phyloP scores from a whole-genome alignment of 2,797 vertebrate genomes.

The Gymnothorax javanicus region DNA sequence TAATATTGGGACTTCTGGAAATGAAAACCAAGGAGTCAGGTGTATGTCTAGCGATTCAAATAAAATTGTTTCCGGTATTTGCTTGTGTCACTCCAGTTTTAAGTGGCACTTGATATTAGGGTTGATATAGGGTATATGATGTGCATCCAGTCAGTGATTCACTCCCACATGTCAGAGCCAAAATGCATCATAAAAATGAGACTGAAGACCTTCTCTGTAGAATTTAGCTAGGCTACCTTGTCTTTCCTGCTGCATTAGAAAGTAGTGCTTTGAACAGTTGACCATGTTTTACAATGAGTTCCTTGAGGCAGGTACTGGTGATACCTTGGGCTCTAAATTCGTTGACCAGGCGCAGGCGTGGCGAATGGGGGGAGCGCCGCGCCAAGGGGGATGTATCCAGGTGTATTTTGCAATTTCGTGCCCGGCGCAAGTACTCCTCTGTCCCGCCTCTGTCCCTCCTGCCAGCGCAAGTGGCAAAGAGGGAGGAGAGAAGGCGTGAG shows the following conservation, averaged over 20 bases:
- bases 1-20: too few relatives aligned
- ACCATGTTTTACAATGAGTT: not conserved
- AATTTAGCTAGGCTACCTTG: not conserved
- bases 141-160: not conserved
- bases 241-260: not conserved
- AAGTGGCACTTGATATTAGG: not conserved
- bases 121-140: not conserved
- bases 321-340: too few relatives aligned
- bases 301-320: not conserved
- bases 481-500: too few relatives aligned
- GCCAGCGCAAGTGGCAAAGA: too few relatives aligned
- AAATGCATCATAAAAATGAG: not conserved
- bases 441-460: too few relatives aligned
- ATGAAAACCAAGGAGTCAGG: too few relatives aligned
- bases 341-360: too few relatives aligned
- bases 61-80: not conserved
- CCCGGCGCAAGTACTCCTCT: too few relatives aligned
- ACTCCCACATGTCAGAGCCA: not conserved
- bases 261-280: not conserved
- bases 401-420: too few relatives aligned
- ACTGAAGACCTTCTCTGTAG: not conserved
- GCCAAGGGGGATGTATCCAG: too few relatives aligned
- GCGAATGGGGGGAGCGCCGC: too few relatives aligned
- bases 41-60: too few relatives aligned
- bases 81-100: not conserved